Evolutionary conservation across 2,797 vertebrate species (phyloP).

Genomic region (Enteromius anoplus): DNA sequence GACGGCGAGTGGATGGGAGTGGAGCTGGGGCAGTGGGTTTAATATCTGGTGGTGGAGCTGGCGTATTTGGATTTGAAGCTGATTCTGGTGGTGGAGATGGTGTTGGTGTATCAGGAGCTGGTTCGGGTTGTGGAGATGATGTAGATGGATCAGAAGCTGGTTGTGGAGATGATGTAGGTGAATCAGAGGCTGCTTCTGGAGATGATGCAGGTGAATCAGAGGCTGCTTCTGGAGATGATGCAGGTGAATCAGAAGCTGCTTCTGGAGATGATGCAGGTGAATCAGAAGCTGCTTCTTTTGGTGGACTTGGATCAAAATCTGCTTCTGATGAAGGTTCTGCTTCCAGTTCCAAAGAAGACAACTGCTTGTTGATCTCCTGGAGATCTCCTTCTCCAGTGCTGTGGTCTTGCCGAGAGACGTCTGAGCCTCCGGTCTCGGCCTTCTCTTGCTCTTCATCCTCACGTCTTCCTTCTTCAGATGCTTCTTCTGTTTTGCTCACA

Average conservation of each 20-base stretch:
- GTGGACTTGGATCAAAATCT: neutral
- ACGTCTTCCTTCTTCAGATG: conserved; percentile 36
- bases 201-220: neutral
- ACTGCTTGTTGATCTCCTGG: conserved; percentile 77
- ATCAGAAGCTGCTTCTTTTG: neutral
- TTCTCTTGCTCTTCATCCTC: conserved; percentile 31
- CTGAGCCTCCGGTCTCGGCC: conserved; percentile 53
- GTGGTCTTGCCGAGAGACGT: conserved; percentile 48
- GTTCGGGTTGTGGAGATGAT: conserved; percentile 4
- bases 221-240: neutral
- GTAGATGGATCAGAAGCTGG: neutral
- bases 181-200: neutral
- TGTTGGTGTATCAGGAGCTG: neutral
- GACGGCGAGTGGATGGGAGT: conserved; percentile 25
- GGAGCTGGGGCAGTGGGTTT: neutral
- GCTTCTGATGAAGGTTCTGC: conserved; percentile 32
- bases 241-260: neutral
- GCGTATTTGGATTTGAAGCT: neutral
- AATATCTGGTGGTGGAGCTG: neutral
- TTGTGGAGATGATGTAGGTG: neutral
- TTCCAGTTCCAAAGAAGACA: conserved; percentile 83
- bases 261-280: neutral
- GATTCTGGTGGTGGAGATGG: conserved; percentile 9
- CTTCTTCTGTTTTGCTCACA: conserved; percentile 54
- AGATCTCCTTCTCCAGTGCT: conserved; percentile 61